Evolutionary conservation across 2,888 invertebrate genomes (phyloP).

Genomic region (Euphydryas editha): DNA sequence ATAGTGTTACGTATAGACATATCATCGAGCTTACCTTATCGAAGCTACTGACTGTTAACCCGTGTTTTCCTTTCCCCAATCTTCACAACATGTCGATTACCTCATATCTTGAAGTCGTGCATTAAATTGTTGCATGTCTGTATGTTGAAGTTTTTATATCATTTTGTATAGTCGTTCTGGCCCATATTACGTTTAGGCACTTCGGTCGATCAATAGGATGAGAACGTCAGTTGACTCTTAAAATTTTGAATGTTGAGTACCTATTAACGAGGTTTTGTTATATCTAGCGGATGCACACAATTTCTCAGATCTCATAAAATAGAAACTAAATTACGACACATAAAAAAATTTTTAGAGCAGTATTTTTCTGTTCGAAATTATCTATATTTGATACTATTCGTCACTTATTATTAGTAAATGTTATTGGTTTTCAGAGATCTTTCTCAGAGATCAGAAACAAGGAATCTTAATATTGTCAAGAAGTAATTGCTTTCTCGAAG

Average conservation of each 20-base stretch:
- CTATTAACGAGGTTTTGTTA: not conserved
- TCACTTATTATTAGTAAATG: not conserved
- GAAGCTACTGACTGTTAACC: not conserved
- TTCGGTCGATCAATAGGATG: constrained; percentile 39
- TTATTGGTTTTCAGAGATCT: constrained; percentile 3
- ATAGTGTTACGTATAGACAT: constrained; percentile 13
- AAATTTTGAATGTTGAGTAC: not conserved
- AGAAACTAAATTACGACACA: not conserved
- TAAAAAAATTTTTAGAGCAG: not conserved
- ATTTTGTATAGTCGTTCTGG: constrained; percentile 8
- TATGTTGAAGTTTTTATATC: constrained; percentile 12
- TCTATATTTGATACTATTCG: not conserved
- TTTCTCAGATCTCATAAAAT: not conserved
- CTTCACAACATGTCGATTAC: not conserved
- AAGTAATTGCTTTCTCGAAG: not conserved
- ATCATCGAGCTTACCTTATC: not conserved
- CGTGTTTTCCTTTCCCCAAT: not conserved
- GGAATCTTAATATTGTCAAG: not conserved
- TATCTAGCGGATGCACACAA: not conserved
- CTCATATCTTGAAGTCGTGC: constrained; percentile 5
- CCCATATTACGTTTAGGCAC: constrained; percentile 22
- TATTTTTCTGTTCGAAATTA: not conserved
- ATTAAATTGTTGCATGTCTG: constrained; percentile 22
- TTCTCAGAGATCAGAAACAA: not conserved
- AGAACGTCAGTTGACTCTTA: not conserved